These are phyloP conservation scores for Hoplodrina ambigua DNA, from an alignment of 2,888 invertebrate species.

Conservation along the genomic window DNA sequence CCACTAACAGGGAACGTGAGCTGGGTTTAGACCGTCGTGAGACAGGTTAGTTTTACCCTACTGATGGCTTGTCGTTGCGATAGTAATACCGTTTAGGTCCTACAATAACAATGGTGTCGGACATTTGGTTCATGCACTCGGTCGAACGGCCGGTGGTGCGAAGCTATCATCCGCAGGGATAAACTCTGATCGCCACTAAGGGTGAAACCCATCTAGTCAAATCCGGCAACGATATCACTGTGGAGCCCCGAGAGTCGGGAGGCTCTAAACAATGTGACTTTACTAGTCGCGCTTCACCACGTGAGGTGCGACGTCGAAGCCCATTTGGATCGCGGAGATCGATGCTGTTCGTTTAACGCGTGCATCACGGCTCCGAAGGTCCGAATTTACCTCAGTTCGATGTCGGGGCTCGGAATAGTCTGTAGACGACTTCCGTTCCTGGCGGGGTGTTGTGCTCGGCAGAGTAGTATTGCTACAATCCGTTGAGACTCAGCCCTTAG, in stretches of 20 bases:
- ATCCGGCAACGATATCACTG: slow-evolving; percentile 82
- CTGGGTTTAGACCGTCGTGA: slow-evolving; percentile 63
- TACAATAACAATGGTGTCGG: slow-evolving; percentile 91
- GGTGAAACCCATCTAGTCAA: slow-evolving; percentile 91
- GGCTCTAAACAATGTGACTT: no score
- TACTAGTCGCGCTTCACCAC: no score
- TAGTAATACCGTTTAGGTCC: slow-evolving; percentile 89
- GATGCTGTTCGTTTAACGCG: no score
- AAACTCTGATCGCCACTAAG: slow-evolving; percentile 85
- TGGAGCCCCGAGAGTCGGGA: slow-evolving; percentile 64
- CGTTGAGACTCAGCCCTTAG: slow-evolving; percentile 81
- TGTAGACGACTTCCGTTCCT: slow-evolving; percentile 90
- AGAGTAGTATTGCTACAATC: slow-evolving; percentile 84
- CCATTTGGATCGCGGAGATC: no score
- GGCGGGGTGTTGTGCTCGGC: slow-evolving; percentile 85
- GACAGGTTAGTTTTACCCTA: no score
- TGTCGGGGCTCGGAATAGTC: no score
- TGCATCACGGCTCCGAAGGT: no score
- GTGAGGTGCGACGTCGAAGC: no score
- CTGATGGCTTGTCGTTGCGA: slow-evolving; percentile 81
- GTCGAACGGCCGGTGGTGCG: slow-evolving; percentile 92
- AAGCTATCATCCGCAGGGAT: slow-evolving; percentile 89
- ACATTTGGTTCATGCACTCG: slow-evolving; percentile 91
- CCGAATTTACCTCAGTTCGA: no score
- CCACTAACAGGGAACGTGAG: slow-evolving; percentile 92